Percentiles rank a stretch among this genome's conserved stretches.
Conservation (phyloP, 2,888 invertebrate species). For the Chouioia cunea region DNA sequence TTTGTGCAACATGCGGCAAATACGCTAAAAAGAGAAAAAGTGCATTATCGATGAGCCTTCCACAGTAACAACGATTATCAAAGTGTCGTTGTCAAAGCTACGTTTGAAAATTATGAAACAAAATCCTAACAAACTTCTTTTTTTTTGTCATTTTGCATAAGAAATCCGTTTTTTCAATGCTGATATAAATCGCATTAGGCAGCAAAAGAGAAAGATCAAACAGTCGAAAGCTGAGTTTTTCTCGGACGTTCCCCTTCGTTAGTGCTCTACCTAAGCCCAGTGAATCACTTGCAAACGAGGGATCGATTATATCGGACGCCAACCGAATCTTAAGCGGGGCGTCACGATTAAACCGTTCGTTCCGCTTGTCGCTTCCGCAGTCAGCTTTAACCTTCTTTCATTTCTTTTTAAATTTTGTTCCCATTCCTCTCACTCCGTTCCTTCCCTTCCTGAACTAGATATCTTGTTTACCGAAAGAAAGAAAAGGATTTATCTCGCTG, state of each 20-base stretch:
- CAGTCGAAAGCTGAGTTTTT: not conserved
- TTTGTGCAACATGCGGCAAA: too few species aligned
- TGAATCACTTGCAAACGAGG: slow-evolving; percentile 61
- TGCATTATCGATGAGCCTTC: too few species aligned
- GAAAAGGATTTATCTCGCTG: not conserved
- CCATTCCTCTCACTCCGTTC: not conserved
- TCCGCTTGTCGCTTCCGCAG: slow-evolving; percentile 28
- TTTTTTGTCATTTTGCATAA: too few species aligned
- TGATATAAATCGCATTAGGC: slow-evolving; percentile 12
- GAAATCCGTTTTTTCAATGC: slow-evolving; percentile 4
- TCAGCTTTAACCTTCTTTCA: slow-evolving; percentile 7
- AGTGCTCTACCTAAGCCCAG: slow-evolving; percentile 39
- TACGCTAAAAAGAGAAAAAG: too few species aligned
- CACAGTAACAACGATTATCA: too few species aligned
- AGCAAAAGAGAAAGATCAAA: not conserved
- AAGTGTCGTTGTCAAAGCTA: too few species aligned
- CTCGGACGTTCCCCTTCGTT: slow-evolving; percentile 38
- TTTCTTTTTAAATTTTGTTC: too few species aligned
- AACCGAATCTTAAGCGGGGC: slow-evolving; percentile 53
- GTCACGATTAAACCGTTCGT: slow-evolving; percentile 54
- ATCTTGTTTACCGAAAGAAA: slow-evolving; percentile 26
- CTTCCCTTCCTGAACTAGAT: not conserved
- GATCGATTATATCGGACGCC: slow-evolving; percentile 61
- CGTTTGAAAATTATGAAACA: too few species aligned
- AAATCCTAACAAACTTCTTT: too few species aligned